Conservation (phyloP, 2,888 invertebrate species). For the Cataglyphis livida region DNA sequence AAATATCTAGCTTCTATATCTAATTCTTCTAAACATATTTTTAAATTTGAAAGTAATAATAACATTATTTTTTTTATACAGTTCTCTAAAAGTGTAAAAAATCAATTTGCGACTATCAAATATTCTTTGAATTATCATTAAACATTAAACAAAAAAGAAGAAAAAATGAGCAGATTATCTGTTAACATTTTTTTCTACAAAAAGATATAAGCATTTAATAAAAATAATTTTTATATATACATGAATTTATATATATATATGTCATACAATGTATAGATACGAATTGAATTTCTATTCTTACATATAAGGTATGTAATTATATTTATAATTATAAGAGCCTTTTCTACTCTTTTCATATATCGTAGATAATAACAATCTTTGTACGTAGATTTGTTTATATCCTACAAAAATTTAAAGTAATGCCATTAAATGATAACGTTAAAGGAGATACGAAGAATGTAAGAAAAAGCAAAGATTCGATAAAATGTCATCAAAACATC, state of each 20-base stretch:
- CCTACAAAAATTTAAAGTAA: conserved; percentile 49
- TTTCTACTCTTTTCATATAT: conserved; percentile 20
- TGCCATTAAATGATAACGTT: conserved; percentile 25
- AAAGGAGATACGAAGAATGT: conserved; percentile 16
- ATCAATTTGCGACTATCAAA: neutral
- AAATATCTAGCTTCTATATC: conserved; percentile 21
- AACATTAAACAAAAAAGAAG: neutral
- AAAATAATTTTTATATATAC: conserved; percentile 41
- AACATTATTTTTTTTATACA: neutral
- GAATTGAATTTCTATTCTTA: conserved; percentile 1
- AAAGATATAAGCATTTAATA: conserved; percentile 43
- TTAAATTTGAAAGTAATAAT: neutral
- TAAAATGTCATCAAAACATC: conserved; percentile 26
- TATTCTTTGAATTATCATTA: neutral
- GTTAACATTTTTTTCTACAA: conserved; percentile 41
- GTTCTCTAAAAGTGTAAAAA: conserved; percentile 2
- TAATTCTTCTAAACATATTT: conserved; percentile 6
- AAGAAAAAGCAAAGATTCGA: conserved; percentile 21
- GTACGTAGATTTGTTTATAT: conserved; percentile 42
- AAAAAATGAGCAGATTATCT: conserved; percentile 5
- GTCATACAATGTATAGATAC: conserved; percentile 8
- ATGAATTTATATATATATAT: conserved; percentile 13
- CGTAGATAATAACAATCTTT: conserved; percentile 45
- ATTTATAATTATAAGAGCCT: conserved; percentile 17
- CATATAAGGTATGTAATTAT: conserved; percentile 36